Evolutionary conservation across 2,797 vertebrate species (phyloP), one percentile per base, ranked within the genome.

Genomic region (Borostomias antarcticus): DNA sequence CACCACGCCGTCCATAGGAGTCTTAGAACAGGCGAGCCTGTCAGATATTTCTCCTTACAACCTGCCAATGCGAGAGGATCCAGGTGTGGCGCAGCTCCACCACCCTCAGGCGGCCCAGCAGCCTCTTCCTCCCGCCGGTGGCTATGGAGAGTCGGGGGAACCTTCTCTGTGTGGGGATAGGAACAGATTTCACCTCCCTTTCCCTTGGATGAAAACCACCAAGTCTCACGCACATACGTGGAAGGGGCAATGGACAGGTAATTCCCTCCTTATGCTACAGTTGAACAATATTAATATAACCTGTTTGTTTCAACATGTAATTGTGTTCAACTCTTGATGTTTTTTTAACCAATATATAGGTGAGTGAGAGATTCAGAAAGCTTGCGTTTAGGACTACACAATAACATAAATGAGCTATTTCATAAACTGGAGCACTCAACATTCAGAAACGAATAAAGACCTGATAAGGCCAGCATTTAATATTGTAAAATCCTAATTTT

Each of bases 191-290:
- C 94, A 94, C 64, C 89, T 98, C 62, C 97, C 97, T 21, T 99
- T 98, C 75, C 96, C 97, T 6, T 99, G 97, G 97, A 99, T 99
- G 97, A 99, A 98, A 85, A 95, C 95, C 62, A 98, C 96, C 28
- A 99, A 99, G 78, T 95, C 96, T 35, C 97, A 99, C 70, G 84
- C 90, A 1, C 93, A 94, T 79, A 83, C 93, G 58, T 99, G 96
- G 96, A 98, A 96, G 80, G 95, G 94, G 66, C 97, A 96, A 80
- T 99, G 97, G 96, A 66, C 96, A 88, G 97, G 97, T 97, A 95
- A 95, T 79, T 53, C 47, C 23, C 45, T 6, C n/a, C 1, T 45
- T n/a, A n/a, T n/a, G n/a, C n/a, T n/a, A n/a, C 15, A 45, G 40
- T 17, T n/a, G 40, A n/a, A n/a, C n/a, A n/a, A n/a, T n/a, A n/a